These are phyloP conservation scores for Agrochola lota DNA, from an alignment of 2,888 invertebrate genomes.

Conservation along the genomic window DNA sequence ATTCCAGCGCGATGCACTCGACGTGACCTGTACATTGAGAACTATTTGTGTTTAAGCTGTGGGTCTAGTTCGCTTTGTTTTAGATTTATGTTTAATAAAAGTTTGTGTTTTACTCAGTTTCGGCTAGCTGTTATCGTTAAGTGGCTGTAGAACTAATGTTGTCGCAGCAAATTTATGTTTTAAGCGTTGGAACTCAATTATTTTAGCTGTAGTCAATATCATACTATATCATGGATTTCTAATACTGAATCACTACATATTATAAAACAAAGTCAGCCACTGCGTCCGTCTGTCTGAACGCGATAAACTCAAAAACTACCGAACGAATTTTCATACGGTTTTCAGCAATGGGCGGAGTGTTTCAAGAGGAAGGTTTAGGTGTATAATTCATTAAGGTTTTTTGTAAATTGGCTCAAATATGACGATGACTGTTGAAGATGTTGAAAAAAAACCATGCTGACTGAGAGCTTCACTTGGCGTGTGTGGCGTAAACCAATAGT, in stretches of 20 bases:
- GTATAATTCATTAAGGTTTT: no score
- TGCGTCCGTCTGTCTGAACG: no score
- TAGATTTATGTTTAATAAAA: conserved; percentile 46
- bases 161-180: neutral
- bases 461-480: no score
- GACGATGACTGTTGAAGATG: no score
- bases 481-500: no score
- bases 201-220: neutral
- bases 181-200: conserved; percentile 1
- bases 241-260: neutral
- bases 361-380: no score
- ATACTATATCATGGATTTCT: neutral
- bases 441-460: no score
- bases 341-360: no score
- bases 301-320: no score
- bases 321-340: no score
- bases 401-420: no score
- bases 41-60: conserved; percentile 50
- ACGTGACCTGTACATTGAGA: conserved; percentile 55
- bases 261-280: no score
- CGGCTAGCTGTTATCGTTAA: conserved; percentile 20
- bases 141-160: neutral
- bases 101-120: conserved; percentile 25
- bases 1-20: conserved; percentile 51
- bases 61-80: conserved; percentile 28